Evolutionary conservation across 2,113 vertebrate species (phyloP), one percentile per base, ranked within the genome.

Genomic region (Grammomys surdaster): DNA sequence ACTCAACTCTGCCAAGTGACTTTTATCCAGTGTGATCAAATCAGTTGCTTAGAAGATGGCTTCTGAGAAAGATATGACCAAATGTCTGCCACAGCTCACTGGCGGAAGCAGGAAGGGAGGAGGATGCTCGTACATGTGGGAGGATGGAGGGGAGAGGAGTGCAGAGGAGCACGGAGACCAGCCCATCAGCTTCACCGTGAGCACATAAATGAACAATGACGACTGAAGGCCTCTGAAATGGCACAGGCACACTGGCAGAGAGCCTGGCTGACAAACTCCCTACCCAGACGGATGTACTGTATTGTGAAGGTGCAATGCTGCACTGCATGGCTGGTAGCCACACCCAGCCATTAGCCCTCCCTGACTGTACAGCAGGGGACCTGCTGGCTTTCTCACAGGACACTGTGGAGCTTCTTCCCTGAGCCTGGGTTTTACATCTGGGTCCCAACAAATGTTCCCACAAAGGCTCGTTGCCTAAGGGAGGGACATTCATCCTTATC

Each of bases 291-390:
- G 97, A 56, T 87, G 1, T 43, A 0, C 0, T 75, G 96, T 98
- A 91, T 97, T 92, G 0, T 88, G 93, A 97, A 98, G 76, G 97
- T 98, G 98, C 77, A n/a, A 7, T 91, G 95, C 95, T 0, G 89
- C 97, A 77, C 70, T 88, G 76, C 75, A 60, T n/a, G 67, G 72
- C 80, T 91, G 89, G 76, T 72, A 95, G 92, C 3, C 75, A 65
- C 0, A 11, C 65, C 0, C 65, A 67, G 88, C 88, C 92, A 28
- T 58, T 86, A 0, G 0, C 91, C 46, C 70, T 88, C 88, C 86
- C 92, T 96, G 97, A 91, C 36, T 91, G 96, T 91, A 93, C 77
- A 82, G 56, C 8, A 1, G n/a, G 70, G 22, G 56, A 91, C 70
- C 78, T 36, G 20, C 26, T 0, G 2, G 89, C 91, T 73, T 88